These are phyloP conservation scores for Bursaphelenchus okinawaensis DNA, from an alignment of 2,888 invertebrate species.

Conservation along the genomic window DNA sequence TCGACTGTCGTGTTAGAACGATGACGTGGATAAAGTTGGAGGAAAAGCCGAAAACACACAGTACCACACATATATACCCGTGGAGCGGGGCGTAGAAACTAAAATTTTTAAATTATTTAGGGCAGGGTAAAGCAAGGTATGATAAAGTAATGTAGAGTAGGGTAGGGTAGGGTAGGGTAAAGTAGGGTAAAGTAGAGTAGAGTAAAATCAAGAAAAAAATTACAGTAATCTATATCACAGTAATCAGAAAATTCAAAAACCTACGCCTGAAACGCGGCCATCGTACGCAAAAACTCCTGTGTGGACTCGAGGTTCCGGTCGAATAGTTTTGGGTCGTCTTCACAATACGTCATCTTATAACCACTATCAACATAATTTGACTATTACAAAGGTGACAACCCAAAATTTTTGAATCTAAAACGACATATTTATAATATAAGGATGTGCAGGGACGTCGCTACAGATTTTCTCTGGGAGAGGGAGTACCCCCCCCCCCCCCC, in stretches of 20 bases:
- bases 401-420: background rate
- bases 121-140: too few species aligned
- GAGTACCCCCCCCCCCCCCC: too few species aligned
- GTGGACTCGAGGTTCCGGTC: conserved; percentile 42
- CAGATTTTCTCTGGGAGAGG: too few species aligned
- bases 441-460: too few species aligned
- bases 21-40: conserved; percentile 52
- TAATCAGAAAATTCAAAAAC: too few species aligned
- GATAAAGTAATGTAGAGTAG: too few species aligned
- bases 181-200: too few species aligned
- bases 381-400: background rate
- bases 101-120: too few species aligned
- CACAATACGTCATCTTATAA: conserved; percentile 39
- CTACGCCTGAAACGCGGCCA: conserved; percentile 40
- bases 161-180: too few species aligned
- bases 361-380: background rate
- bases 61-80: conserved; percentile 47
- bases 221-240: too few species aligned
- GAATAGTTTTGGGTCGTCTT: conserved; percentile 44
- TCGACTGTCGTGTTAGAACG: conserved; percentile 38
- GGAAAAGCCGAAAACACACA: conserved; percentile 52
- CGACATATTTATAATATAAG: too few species aligned
- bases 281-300: conserved; percentile 28
- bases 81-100: conserved; percentile 51
- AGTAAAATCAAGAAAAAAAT: too few species aligned